Evolutionary conservation across 2,113 vertebrate genomes (phyloP).

Genomic region (Dicrurus megarhynchus): DNA sequence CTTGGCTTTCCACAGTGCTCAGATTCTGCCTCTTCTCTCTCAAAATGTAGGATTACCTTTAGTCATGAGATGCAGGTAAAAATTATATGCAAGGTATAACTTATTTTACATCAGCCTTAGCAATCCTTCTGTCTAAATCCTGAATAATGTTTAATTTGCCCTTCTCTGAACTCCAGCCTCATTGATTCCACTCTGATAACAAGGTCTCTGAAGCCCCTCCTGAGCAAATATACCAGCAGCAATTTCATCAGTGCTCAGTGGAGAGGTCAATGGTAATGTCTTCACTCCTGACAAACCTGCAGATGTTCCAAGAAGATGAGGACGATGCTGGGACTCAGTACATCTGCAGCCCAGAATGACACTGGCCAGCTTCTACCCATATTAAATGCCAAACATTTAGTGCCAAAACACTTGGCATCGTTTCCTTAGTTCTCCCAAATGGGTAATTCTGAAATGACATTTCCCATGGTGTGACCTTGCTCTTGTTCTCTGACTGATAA

Average conservation of each 20-base stretch:
- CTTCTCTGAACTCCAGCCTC: neutral
- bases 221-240: neutral
- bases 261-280: neutral
- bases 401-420: neutral
- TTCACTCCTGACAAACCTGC: neutral
- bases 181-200: neutral
- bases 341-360: neutral
- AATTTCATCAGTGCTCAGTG: neutral
- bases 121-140: neutral
- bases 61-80: neutral
- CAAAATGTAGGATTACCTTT: neutral
- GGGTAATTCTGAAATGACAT: neutral
- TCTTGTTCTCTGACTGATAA: neutral
- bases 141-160: neutral
- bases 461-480: neutral
- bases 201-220: neutral
- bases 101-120: neutral
- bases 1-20: neutral
- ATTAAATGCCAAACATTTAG: neutral
- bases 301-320: neutral
- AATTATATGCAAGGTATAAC: neutral
- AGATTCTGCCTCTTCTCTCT: neutral
- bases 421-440: neutral
- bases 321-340: neutral
- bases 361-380: neutral